phyloP scores from a whole-genome alignment of 2,888 invertebrate species.

The Thysanoteuthis rhombus region DNA sequence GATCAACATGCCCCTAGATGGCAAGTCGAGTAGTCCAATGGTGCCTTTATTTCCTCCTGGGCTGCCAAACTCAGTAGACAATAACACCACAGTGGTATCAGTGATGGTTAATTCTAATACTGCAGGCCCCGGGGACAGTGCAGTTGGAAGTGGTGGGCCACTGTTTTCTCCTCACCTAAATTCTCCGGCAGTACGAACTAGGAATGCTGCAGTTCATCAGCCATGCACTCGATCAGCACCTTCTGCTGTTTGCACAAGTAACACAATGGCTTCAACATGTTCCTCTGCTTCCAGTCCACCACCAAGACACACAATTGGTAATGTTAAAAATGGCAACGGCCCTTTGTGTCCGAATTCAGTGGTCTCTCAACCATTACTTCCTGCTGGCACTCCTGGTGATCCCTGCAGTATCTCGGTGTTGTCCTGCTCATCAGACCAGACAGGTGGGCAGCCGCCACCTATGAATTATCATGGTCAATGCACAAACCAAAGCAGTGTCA shows the following conservation, averaged over 20 bases:
- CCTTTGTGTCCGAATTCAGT: conserved; percentile 12
- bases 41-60: conserved; percentile 29
- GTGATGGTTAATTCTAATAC: conserved; percentile 29
- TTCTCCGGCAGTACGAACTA: not conserved
- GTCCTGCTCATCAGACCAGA: conserved; percentile 36
- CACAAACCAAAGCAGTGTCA: conserved; percentile 33
- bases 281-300: conserved; percentile 29
- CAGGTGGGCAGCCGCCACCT: conserved; percentile 36
- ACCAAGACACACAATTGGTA: conserved; percentile 20
- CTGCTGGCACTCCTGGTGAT: conserved; percentile 30
- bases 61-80: not conserved
- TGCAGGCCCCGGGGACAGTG: not conserved
- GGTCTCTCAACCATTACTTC: conserved; percentile 30
- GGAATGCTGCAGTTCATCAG: conserved; percentile 34
- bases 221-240: conserved; percentile 15
- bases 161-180: conserved; percentile 22
- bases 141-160: not conserved
- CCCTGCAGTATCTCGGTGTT: conserved; percentile 33
- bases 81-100: conserved; percentile 35
- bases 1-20: conserved; percentile 51
- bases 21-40: conserved; percentile 31
- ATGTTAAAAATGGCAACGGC: conserved; percentile 24
- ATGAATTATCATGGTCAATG: conserved; percentile 29
- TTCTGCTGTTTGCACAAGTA: conserved; percentile 32
- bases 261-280: conserved; percentile 32